A percentile compares a stretch with the other conserved stretches of the same genome.
These are phyloP conservation scores for Podocnemis expansa DNA, from an alignment of 2,113 vertebrate species.

Conservation along the genomic window DNA sequence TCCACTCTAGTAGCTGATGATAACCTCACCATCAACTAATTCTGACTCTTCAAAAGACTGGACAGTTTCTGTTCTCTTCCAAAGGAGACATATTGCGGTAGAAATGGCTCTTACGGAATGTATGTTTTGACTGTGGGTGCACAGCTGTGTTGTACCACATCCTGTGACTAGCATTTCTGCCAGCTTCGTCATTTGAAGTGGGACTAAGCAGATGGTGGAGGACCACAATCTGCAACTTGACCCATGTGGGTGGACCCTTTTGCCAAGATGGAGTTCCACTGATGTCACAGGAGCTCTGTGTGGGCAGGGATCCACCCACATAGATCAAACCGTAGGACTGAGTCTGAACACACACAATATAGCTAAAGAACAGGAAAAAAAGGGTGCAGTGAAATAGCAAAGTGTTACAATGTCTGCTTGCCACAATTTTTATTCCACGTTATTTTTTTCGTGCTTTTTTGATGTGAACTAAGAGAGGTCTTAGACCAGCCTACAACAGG, in stretches of 20 bases:
- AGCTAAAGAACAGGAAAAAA: not conserved
- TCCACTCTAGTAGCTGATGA: not conserved
- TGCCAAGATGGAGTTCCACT: not conserved
- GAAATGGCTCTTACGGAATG: not conserved
- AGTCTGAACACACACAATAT: not conserved
- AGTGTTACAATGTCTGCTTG: not conserved
- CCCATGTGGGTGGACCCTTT: not conserved
- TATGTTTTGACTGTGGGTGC: not conserved
- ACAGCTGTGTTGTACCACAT: not conserved
- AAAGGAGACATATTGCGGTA: not conserved
- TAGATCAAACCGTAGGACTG: not conserved
- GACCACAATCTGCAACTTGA: rapidly evolving
- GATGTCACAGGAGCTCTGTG: not conserved
- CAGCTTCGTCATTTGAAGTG: not conserved
- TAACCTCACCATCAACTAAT: not conserved
- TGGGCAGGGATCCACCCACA: not conserved
- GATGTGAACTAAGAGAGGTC: not conserved
- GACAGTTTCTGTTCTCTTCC: slow-evolving; percentile 2
- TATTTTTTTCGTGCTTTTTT: not conserved
- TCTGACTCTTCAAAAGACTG: not conserved
- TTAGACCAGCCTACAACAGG: not conserved
- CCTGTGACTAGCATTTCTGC: not conserved
- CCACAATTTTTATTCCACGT: not conserved
- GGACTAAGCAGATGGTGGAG: not conserved
- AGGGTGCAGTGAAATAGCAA: not conserved